Evolutionary conservation across 64 coral and sea anemone genomes (phyloP).

Genomic region (Actinia tenebrosa): DNA sequence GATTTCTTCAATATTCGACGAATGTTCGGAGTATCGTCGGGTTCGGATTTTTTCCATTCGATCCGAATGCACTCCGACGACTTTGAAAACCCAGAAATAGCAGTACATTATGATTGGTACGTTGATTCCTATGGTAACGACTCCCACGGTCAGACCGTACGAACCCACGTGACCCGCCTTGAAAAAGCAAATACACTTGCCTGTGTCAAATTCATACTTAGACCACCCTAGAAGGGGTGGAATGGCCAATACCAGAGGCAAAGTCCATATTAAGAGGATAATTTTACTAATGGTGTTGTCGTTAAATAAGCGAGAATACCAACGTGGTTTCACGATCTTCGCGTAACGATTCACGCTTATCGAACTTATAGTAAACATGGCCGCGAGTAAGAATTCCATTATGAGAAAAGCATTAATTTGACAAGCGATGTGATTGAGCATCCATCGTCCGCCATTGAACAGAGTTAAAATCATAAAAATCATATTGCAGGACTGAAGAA

Average conservation of each 20-base stretch:
- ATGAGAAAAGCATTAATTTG: constrained; percentile 37
- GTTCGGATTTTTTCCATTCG: neutral
- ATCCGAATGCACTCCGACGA: constrained; percentile 10
- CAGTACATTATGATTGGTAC: constrained; percentile 18
- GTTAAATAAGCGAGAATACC: constrained; percentile 24
- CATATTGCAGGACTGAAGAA: constrained; percentile 32
- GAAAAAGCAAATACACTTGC: constrained; percentile 41
- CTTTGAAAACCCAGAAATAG: constrained; percentile 33
- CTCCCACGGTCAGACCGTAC: constrained; percentile 1
- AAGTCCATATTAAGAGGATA: constrained; percentile 17
- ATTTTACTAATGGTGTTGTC: neutral
- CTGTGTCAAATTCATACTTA: constrained; percentile 23
- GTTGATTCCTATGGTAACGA: neutral
- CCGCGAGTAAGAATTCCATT: constrained; percentile 32
- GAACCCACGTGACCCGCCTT: neutral
- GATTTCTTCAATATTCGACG: constrained; percentile 6
- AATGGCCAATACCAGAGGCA: constrained; percentile 29
- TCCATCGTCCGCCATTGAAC: constrained; percentile 29
- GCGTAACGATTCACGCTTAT: constrained; percentile 47
- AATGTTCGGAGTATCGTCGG: neutral
- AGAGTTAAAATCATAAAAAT: constrained; percentile 19
- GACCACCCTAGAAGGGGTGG: constrained; percentile 48
- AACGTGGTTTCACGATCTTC: constrained; percentile 22
- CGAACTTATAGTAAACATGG: constrained; percentile 22
- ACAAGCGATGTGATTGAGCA: constrained; percentile 6